Conservation (phyloP, 2,797 vertebrate species). For the Tapirus indicus region DNA sequence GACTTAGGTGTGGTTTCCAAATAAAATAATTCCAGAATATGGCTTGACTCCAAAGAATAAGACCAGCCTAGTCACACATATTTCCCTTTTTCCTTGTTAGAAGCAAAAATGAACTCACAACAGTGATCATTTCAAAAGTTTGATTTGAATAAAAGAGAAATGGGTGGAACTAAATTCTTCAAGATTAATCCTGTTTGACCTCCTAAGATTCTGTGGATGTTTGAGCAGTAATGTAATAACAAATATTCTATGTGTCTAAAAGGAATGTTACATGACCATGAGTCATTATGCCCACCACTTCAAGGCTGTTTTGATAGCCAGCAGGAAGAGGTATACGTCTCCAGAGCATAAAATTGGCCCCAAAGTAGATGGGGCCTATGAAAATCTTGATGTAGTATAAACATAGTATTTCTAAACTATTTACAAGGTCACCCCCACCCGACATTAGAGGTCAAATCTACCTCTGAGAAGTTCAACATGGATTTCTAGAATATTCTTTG, state of each 20-base stretch:
- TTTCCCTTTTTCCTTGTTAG: not conserved
- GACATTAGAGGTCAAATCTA: conserved; percentile 51
- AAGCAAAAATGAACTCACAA: not conserved
- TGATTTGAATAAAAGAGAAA: conserved; percentile 60
- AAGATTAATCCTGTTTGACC: conserved; percentile 41
- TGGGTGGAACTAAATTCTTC: conserved; percentile 47
- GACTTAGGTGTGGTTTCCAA: conserved; percentile 43
- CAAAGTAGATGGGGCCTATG: conserved; percentile 23
- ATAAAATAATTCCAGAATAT: conserved; percentile 35
- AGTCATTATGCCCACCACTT: conserved; percentile 69
- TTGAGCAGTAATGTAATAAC: conserved; percentile 53
- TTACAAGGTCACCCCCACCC: conserved; percentile 63
- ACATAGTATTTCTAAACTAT: conserved; percentile 67
- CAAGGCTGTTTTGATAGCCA: conserved; percentile 53
- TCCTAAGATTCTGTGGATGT: conserved; percentile 58
- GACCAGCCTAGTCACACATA: not conserved
- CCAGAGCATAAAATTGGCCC: conserved; percentile 63
- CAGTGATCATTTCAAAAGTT: conserved; percentile 7
- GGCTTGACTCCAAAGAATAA: conserved; percentile 44
- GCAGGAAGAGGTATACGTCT: conserved; percentile 71
- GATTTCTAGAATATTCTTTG: conserved; percentile 52
- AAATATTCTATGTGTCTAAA: conserved; percentile 41
- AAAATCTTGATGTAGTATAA: conserved; percentile 68
- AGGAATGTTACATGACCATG: conserved; percentile 62
- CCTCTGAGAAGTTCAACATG: conserved; percentile 53